phyloP scores from a whole-genome alignment of 2,113 vertebrate species.

The Etheostoma spectabile region DNA sequence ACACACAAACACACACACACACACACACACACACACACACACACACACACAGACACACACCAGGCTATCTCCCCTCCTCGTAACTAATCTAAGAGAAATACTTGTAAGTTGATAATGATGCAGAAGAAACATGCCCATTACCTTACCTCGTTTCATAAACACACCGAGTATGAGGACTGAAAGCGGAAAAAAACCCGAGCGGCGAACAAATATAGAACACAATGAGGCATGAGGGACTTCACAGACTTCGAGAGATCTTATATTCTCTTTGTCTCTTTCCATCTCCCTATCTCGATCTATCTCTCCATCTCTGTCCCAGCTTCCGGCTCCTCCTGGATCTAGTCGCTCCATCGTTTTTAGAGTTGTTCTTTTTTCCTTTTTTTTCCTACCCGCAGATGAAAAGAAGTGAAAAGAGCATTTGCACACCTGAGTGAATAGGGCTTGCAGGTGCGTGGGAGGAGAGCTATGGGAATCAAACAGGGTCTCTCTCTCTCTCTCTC shows the following conservation, averaged over 20 bases:
- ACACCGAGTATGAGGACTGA: conserved; percentile 14
- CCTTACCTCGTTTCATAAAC: conserved; percentile 49
- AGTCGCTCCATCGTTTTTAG: conserved; percentile 36
- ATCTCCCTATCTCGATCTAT: background rate
- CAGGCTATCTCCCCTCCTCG: background rate
- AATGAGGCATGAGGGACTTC: conserved; percentile 53
- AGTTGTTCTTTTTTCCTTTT: background rate
- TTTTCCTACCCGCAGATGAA: conserved; percentile 45
- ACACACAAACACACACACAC: background rate
- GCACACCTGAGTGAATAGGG: conserved; percentile 76
- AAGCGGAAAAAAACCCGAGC: conserved; percentile 6
- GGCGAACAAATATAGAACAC: conserved; percentile 57
- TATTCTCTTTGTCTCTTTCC: conserved; percentile 64
- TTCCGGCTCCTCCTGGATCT: conserved; percentile 47
- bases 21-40: background rate
- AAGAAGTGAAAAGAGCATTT: conserved; percentile 69
- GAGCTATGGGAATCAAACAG: conserved; percentile 69
- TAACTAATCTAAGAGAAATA: conserved; percentile 59
- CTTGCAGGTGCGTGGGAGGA: conserved; percentile 74
- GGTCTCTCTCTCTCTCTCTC: conserved; percentile 60
- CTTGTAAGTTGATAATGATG: conserved; percentile 41
- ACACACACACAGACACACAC: background rate
- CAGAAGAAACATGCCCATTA: conserved; percentile 40
- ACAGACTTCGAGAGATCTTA: conserved; percentile 57
- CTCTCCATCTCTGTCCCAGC: conserved; percentile 49